Conservation (phyloP, 2,113 vertebrate genomes). For the Acrocephalus kingi region DNA sequence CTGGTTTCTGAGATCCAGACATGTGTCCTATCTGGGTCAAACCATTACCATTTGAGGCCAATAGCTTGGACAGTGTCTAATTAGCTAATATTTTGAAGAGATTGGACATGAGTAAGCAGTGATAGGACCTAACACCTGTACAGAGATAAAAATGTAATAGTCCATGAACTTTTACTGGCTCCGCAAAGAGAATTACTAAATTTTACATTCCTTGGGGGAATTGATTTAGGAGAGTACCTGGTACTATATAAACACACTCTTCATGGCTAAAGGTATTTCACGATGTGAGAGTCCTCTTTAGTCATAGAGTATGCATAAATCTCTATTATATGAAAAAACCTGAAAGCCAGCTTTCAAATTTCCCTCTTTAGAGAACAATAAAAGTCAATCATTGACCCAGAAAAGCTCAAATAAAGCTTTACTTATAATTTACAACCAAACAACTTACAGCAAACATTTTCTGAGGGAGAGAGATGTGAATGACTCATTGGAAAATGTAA, state of each 20-base stretch:
- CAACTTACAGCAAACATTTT: neutral
- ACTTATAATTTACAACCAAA: neutral
- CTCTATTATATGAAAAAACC: neutral
- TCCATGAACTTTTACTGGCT: neutral
- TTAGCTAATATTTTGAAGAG: neutral
- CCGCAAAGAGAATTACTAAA: neutral
- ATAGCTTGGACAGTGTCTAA: neutral
- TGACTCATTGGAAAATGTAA: neutral
- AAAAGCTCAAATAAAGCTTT: constrained; percentile 4
- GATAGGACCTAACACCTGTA: neutral
- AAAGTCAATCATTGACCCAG: neutral
- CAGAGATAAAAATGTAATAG: neutral
- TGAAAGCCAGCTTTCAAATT: neutral
- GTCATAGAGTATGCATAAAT: neutral
- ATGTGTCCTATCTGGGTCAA: neutral
- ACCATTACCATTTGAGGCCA: neutral
- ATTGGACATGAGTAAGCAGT: neutral
- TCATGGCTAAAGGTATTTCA: neutral
- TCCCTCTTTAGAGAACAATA: neutral
- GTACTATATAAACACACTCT: neutral
- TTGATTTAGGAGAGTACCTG: neutral
- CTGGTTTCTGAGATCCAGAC: neutral
- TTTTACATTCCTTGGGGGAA: neutral
- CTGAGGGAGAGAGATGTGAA: neutral
- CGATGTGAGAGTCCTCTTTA: neutral